phyloP scores from a whole-genome alignment of 2,797 vertebrate genomes.

The Anguilla marmorata region DNA sequence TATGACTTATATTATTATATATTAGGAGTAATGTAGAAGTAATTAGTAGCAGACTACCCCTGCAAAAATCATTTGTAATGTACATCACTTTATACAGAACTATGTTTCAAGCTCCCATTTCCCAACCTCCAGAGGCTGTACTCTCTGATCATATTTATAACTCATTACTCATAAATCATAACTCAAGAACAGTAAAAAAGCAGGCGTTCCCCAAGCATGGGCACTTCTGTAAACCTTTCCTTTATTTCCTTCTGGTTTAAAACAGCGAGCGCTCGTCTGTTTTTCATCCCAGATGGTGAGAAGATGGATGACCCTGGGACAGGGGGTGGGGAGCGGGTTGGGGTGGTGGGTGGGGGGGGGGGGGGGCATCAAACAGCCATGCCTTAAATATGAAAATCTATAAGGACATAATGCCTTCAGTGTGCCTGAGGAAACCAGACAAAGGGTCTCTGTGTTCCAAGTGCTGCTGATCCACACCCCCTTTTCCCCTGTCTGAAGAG shows the following conservation, averaged over 20 bases:
- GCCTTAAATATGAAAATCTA: slow-evolving; percentile 80
- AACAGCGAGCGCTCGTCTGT: slow-evolving; percentile 25
- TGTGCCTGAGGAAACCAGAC: slow-evolving; percentile 81
- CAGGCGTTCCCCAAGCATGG: slow-evolving; percentile 42
- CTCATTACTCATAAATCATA: slow-evolving; percentile 42
- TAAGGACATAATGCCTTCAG: slow-evolving; percentile 81
- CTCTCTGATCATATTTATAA: slow-evolving; percentile 46
- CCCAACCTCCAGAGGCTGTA: slow-evolving; percentile 41
- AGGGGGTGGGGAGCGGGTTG: neutral
- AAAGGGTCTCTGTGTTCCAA: slow-evolving; percentile 81
- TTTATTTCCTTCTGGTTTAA: slow-evolving; percentile 51
- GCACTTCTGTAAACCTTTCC: slow-evolving; percentile 47
- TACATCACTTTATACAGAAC: neutral
- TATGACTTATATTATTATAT: slow-evolving; percentile 17
- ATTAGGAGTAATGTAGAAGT: slow-evolving; percentile 33
- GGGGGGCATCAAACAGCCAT: slow-evolving; percentile 54
- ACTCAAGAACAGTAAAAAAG: slow-evolving; percentile 30
- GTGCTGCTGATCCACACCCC: slow-evolving; percentile 63
- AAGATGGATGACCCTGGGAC: slow-evolving; percentile 52
- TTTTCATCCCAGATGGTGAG: slow-evolving; percentile 44
- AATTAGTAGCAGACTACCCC: slow-evolving; percentile 33
- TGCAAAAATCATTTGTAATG: slow-evolving; percentile 41
- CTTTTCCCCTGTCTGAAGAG: slow-evolving; percentile 63
- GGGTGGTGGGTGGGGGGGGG: neutral
- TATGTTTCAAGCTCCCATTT: slow-evolving; percentile 37